Conservation (phyloP, 1,140 invertebrate genomes). For the Pemphigus obesinymphae region DNA sequence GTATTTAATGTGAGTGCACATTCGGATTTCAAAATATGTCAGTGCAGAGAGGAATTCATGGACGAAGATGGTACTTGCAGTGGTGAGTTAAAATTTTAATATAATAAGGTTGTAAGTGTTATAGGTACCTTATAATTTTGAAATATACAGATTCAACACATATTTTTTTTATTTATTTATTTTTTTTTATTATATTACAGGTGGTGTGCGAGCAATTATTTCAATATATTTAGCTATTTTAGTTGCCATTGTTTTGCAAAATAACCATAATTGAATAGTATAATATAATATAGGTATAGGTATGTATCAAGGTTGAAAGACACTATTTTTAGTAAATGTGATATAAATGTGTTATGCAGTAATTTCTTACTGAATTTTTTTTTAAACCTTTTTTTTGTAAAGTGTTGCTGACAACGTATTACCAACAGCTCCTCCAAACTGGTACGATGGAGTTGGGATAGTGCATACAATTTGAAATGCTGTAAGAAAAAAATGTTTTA, state of each 20-base stretch:
- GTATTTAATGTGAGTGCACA: not conserved
- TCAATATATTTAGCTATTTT: conserved; percentile 13
- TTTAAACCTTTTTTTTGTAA: conserved; percentile 27
- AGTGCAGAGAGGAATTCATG: conserved; percentile 13
- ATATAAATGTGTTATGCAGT: too few species aligned
- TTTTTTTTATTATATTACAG: not conserved
- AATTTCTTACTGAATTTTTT: not conserved
- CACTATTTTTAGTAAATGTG: not conserved
- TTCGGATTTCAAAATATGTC: not conserved
- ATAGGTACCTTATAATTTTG: too few species aligned
- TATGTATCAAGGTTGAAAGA: too few species aligned
- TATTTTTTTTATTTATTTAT: too few species aligned
- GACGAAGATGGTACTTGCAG: conserved; percentile 23
- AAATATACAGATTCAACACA: too few species aligned
- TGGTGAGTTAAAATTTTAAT: not conserved
- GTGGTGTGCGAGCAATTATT: not conserved
- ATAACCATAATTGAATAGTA: not conserved
- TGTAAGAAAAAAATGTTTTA: not conserved
- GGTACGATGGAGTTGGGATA: conserved; percentile 17
- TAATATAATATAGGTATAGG: not conserved
- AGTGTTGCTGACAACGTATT: conserved; percentile 32
- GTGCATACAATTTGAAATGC: not conserved
- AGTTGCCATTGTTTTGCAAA: conserved; percentile 1
- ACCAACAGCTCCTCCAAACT: conserved; percentile 33
- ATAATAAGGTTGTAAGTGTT: not conserved